These are phyloP conservation scores for Dendrolimus punctatus DNA, from an alignment of 1,140 invertebrate species.

Conservation along the genomic window DNA sequence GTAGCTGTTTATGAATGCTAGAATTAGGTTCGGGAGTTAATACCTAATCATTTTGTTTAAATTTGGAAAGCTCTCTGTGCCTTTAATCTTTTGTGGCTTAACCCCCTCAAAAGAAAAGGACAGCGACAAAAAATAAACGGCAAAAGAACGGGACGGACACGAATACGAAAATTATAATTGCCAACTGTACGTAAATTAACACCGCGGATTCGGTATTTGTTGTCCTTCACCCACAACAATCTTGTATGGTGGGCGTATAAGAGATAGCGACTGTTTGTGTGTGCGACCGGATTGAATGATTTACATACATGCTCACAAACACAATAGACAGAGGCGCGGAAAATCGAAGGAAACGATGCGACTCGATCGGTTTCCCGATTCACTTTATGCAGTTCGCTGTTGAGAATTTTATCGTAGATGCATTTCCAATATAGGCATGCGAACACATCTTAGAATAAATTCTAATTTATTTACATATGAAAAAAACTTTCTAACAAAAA, in stretches of 20 bases:
- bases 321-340: conserved; percentile 50
- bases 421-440: too few species aligned
- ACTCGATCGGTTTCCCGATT: conserved; percentile 45
- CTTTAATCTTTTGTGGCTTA: conserved; percentile 2
- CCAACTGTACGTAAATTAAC: conserved; percentile 70
- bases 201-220: conserved; percentile 48
- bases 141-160: conserved; percentile 48
- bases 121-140: conserved; percentile 45
- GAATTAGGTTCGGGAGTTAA: too few species aligned
- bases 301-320: conserved; percentile 61
- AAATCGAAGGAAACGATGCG: conserved; percentile 50
- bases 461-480: too few species aligned
- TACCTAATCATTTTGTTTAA: too few species aligned
- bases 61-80: too few species aligned
- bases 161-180: conserved; percentile 70
- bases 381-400: conserved; percentile 34
- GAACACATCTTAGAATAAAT: too few species aligned
- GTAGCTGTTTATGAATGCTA: too few species aligned
- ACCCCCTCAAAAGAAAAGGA: conserved; percentile 34
- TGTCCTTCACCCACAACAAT: conserved; percentile 28
- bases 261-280: conserved; percentile 44
- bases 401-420: too few species aligned
- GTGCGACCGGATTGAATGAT: conserved; percentile 34
- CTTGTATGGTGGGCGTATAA: conserved; percentile 21
- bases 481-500: too few species aligned